These are phyloP conservation scores for Zeugodacus cucurbitae DNA, from an alignment of 1,140 invertebrate species.

Conservation along the genomic window DNA sequence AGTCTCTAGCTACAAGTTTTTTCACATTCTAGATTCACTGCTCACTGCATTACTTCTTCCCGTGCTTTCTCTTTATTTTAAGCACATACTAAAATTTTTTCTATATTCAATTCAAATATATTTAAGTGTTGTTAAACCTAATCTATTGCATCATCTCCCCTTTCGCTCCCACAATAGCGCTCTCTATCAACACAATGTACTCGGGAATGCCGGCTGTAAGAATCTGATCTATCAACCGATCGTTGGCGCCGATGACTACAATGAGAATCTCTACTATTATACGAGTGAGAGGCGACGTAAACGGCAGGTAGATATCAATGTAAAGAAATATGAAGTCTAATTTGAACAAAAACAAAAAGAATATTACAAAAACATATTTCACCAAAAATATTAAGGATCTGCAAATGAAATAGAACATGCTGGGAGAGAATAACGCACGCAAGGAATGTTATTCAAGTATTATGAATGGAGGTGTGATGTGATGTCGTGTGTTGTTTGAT, in stretches of 20 bases:
- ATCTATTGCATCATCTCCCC: too few relatives aligned
- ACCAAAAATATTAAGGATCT: neutral
- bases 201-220: neutral
- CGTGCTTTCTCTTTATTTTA: too few relatives aligned
- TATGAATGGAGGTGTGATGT: neutral
- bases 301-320: slow-evolving; percentile 44
- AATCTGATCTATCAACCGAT: slow-evolving; percentile 1
- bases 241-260: neutral
- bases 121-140: too few relatives aligned
- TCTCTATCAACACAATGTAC: slow-evolving; percentile 41
- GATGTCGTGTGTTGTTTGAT: slow-evolving; percentile 21
- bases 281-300: slow-evolving; percentile 42
- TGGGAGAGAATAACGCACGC: neutral
- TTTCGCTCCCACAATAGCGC: slow-evolving; percentile 20
- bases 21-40: too few relatives aligned
- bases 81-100: too few relatives aligned
- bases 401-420: neutral
- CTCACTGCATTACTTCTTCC: too few relatives aligned
- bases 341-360: neutral
- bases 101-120: neutral
- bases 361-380: neutral
- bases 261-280: slow-evolving; percentile 43
- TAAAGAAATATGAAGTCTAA: slow-evolving; percentile 47
- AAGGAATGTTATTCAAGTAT: neutral
- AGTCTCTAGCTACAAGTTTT: too few relatives aligned